Evolutionary conservation across 2,113 vertebrate genomes (phyloP).

Genomic region (Hypomesus transpacificus): DNA sequence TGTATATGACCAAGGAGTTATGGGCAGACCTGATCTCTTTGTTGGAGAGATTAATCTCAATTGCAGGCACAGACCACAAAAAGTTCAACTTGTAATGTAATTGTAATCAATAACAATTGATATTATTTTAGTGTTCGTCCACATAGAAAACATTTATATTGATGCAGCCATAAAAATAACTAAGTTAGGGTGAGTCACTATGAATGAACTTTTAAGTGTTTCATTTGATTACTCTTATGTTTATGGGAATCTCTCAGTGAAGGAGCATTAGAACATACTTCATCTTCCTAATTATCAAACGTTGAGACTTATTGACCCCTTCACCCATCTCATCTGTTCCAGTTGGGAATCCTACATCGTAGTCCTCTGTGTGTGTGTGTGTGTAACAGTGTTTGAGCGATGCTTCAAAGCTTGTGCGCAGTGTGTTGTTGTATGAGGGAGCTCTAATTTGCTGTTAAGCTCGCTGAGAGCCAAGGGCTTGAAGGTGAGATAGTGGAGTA

Average conservation of each 20-base stretch:
- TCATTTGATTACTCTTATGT: neutral
- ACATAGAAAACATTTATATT: neutral
- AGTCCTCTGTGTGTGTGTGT: no score
- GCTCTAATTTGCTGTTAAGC: slow-evolving; percentile 2
- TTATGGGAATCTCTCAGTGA: neutral
- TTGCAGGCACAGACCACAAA: neutral
- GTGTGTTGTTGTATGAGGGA: neutral
- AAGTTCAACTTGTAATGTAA: neutral
- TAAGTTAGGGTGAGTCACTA: no score
- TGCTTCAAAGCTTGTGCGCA: neutral
- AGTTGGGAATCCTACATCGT: neutral
- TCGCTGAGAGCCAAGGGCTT: neutral
- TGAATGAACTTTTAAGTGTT: no score
- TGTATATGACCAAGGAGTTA: neutral
- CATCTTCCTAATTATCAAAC: neutral
- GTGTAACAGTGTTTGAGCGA: neutral
- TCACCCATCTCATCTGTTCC: neutral
- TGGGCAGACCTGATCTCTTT: neutral
- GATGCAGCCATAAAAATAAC: neutral
- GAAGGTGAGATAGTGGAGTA: neutral
- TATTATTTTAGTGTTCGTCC: neutral
- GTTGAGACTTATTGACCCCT: neutral
- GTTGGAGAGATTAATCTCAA: neutral
- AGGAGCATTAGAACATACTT: neutral
- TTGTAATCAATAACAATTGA: neutral